Conservation (phyloP, 23 tunicate species). For the Oikopleura albicans region DNA sequence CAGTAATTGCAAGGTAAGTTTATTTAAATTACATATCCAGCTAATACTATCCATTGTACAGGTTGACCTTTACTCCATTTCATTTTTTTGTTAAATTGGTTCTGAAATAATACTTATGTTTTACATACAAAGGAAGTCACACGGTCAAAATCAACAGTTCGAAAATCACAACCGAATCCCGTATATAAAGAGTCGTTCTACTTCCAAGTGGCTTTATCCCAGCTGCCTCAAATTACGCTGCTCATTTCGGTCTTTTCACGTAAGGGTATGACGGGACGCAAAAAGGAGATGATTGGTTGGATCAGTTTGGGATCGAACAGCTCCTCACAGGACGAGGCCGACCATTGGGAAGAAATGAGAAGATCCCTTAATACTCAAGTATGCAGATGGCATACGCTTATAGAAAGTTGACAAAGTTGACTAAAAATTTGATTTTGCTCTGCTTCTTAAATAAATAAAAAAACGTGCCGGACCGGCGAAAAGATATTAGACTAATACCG, state of each 20-base stretch:
- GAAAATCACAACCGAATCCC: conserved; percentile 78
- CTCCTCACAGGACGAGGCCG: conserved; percentile 56
- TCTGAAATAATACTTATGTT: conserved; percentile 44
- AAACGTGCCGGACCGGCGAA: too few relatives aligned
- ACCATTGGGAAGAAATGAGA: conserved; percentile 86
- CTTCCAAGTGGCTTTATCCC: conserved; percentile 81
- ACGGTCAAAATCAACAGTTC: conserved; percentile 57
- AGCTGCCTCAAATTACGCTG: conserved; percentile 65
- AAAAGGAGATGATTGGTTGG: conserved; percentile 76
- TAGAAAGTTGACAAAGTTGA: too few relatives aligned
- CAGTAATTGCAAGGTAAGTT: not conserved
- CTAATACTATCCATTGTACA: not conserved
- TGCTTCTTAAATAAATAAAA: too few relatives aligned
- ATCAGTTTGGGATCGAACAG: conserved; percentile 56
- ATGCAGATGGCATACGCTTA: conserved; percentile 80
- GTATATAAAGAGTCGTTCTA: conserved; percentile 66
- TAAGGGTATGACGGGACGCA: conserved; percentile 29
- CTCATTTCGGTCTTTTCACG: conserved; percentile 59
- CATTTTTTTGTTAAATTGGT: too few relatives aligned
- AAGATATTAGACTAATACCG: too few relatives aligned
- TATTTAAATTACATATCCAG: not conserved
- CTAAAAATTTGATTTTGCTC: too few relatives aligned
- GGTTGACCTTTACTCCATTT: too few relatives aligned
- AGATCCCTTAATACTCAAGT: conserved; percentile 41
- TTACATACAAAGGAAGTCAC: conserved; percentile 99